These are phyloP conservation scores for Helobdella robusta DNA, from an alignment of 2,888 invertebrate genomes.

Conservation along the genomic window DNA sequence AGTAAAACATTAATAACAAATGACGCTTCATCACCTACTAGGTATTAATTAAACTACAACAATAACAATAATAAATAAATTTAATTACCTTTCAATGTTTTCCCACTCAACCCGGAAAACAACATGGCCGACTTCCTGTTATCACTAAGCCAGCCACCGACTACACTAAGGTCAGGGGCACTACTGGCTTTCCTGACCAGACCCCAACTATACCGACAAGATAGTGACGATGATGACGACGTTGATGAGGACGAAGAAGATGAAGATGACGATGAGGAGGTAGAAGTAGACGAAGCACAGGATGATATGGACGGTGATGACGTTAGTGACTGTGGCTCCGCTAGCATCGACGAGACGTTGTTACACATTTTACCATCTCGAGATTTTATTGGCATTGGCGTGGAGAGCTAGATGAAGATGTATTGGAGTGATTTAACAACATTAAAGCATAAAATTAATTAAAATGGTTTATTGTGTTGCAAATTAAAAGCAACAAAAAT, in stretches of 20 bases:
- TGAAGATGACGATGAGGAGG: slow-evolving; percentile 17
- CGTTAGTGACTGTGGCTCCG: not conserved
- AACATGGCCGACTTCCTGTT: no score
- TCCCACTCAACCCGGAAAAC: not conserved
- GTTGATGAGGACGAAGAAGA: slow-evolving; percentile 22
- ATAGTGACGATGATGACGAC: slow-evolving; percentile 10
- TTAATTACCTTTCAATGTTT: not conserved
- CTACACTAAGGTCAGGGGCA: slow-evolving; percentile 9
- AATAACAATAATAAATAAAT: not conserved
- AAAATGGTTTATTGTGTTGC: no score
- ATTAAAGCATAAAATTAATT: no score
- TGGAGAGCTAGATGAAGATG: slow-evolving; percentile 15
- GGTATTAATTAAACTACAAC: not conserved
- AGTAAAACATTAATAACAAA: no score
- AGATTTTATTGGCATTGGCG: slow-evolving; percentile 20
- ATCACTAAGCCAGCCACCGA: no score
- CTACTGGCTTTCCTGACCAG: slow-evolving; percentile 3
- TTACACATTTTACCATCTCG: not conserved
- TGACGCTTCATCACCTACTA: no score
- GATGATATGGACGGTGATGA: not conserved
- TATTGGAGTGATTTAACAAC: not conserved
- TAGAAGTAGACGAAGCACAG: not conserved
- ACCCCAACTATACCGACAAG: slow-evolving; percentile 18
- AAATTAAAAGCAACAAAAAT: no score
- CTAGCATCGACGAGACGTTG: not conserved